Base-by-base conservation (phyloP, 2,888 invertebrate species). In the Apamea sordens region DNA sequence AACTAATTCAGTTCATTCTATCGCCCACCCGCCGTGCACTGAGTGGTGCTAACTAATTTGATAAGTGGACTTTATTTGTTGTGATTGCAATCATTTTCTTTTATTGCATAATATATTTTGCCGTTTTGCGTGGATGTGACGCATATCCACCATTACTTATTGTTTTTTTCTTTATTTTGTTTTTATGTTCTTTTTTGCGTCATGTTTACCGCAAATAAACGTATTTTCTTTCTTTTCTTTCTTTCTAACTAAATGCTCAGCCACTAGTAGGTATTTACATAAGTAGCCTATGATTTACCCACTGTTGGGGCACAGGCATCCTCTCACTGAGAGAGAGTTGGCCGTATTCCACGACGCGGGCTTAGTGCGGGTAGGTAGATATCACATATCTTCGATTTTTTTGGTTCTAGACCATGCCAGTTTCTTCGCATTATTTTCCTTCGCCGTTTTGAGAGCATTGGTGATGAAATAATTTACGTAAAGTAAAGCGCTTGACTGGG, bases 21-120 rank as follows among this genome's bases (percentile, higher is more conserved):
- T 69, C 36, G 28, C 76, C 53, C 70, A 70, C 74, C 86, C 59
- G n/a, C 10, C 64, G 83, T 69, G 73, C 80, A 59, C 44, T 74
- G 75, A 75, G 50, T 74, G 53, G 76, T 80, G 47, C 76, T 72
- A 21, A 68, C 87, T 86, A 87, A 89, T 83, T 86, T 74, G 76
- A 85, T 87, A 78, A 84, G 70, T 47, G 78, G 82, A 81, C 70
- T 86, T 79, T n/a, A 84, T 86, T 82, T 84, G 74, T 56, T 76
- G 81, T 79, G 82, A 84, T 88, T 84, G 63, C 69, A 77, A 76
- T 79, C 28, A 24, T 69, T 80, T 79, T 82, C 56, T 77, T 76
- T 81, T 69, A 74, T 61, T 61, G 21, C 41, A 28, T 24, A 24
- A 50, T 50, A 32, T 1, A 32, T 50, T 53, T 24, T 24, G 13